Evolutionary conservation across 2,113 vertebrate genomes (phyloP).

Genomic region (Oreochromis niloticus): DNA sequence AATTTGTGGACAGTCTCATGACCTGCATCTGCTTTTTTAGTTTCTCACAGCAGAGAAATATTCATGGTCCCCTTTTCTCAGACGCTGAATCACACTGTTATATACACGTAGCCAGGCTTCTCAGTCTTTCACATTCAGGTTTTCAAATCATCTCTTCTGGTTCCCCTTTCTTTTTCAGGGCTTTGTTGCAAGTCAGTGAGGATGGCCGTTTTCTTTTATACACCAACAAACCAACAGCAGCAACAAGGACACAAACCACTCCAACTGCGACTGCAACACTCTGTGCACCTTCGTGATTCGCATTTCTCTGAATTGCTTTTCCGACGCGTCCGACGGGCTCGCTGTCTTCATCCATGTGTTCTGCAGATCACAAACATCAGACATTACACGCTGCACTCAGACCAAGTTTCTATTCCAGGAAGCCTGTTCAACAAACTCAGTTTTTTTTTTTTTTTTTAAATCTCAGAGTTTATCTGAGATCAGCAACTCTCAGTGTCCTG

Average conservation of each 20-base stretch:
- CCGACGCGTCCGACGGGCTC: rapidly evolving
- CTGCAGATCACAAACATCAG: neutral
- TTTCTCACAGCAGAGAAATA: neutral
- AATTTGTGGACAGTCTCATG: neutral
- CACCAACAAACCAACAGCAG: rapidly evolving
- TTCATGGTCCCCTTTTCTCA: rapidly evolving
- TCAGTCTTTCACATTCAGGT: rapidly evolving
- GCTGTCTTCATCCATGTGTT: rapidly evolving
- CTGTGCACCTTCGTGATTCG: rapidly evolving
- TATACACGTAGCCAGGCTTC: rapidly evolving
- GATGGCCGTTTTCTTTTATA: no score
- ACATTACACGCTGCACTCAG: neutral
- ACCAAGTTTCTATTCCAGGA: rapidly evolving
- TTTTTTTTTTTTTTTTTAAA: no score
- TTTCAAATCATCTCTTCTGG: no score
- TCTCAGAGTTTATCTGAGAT: rapidly evolving
- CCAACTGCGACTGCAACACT: rapidly evolving
- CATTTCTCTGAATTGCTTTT: rapidly evolving
- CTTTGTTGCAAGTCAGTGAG: no score
- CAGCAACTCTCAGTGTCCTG: neutral
- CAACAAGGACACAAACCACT: rapidly evolving
- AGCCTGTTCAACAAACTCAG: rapidly evolving
- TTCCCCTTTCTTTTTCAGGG: no score
- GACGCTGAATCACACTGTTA: neutral
- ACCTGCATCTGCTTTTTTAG: neutral